Evolutionary conservation across 2,888 invertebrate genomes (phyloP), one percentile per base, ranked within the genome.

Genomic region (Conchocele bisecta): DNA sequence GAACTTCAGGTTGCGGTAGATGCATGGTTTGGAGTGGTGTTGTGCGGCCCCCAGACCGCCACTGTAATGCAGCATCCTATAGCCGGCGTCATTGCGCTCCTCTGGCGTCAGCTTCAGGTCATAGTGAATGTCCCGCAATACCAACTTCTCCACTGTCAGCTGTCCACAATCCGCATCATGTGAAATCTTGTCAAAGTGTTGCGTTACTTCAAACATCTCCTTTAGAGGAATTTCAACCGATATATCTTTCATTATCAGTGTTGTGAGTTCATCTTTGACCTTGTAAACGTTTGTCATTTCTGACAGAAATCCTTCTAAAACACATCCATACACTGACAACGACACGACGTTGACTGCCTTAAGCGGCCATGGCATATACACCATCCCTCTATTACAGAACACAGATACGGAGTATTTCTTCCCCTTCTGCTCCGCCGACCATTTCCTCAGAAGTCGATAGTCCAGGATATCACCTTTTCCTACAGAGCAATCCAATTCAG

Each of bases 311-410:
- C 67, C 71, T 5, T 67, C 50, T 4, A 77, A 26, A 1, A 17
- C 42, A 35, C 77, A 77, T 3, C 50, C 57, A 15, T 51, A 44
- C 5, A 77, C 71, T 17, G 67, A 64, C 31, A 77, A 33, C 9
- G 60, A 57, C 7, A 64, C 31, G 1, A 77, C 33, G 24, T 77
- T 74, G 39, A 48, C 53, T 20, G 71, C 77, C 46, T 65, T 71
- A 48, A 77, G 71, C 7, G 77, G 77, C 77, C 77, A 77, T 2
- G 77, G 77, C 41, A 77, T 26, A n/a, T 42, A 56, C n/a, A 77
- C 61, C 1, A 42, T 9, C 1, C 76, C 76, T 1, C 70, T 65
- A 11, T 41, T 63, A 17, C 28, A 31, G 22, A 73, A 77, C 4
- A 39, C 29, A 24, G 74, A 58, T 17, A 35, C 44, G 6, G 74